These are phyloP conservation scores for Lycocorax pyrrhopterus DNA, from an alignment of 2,113 vertebrate species.

Conservation along the genomic window DNA sequence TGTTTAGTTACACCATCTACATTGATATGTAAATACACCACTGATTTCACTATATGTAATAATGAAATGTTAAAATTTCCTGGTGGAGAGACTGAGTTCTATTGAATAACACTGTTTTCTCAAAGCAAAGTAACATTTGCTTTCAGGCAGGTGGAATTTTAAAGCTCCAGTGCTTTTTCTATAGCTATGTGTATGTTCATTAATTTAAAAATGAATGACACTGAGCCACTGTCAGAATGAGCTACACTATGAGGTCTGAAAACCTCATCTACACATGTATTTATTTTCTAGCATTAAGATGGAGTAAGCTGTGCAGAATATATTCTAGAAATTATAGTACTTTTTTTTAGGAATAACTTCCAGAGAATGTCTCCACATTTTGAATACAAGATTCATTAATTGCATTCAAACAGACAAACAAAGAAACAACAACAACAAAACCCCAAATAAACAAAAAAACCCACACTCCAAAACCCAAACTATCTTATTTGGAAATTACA, in stretches of 20 bases:
- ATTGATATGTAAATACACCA: not conserved
- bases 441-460: not conserved
- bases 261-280: not conserved
- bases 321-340: not conserved
- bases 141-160: not conserved
- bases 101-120: not conserved
- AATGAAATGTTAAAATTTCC: not conserved
- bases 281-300: not conserved
- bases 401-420: not conserved
- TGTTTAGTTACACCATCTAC: not conserved
- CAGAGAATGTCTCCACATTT: not conserved
- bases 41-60: not conserved
- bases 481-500: not conserved
- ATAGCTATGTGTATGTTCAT: not conserved
- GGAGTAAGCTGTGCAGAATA: not conserved
- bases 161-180: not conserved
- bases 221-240: not conserved
- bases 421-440: not conserved
- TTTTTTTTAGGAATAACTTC: not conserved
- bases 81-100: not conserved
- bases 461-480: fast-evolving
- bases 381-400: not conserved
- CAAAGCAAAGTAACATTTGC: not conserved
- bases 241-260: not conserved
- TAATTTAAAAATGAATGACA: not conserved